Base-by-base conservation (phyloP, 1,140 invertebrate genomes). In the Whitmania pigra region DNA sequence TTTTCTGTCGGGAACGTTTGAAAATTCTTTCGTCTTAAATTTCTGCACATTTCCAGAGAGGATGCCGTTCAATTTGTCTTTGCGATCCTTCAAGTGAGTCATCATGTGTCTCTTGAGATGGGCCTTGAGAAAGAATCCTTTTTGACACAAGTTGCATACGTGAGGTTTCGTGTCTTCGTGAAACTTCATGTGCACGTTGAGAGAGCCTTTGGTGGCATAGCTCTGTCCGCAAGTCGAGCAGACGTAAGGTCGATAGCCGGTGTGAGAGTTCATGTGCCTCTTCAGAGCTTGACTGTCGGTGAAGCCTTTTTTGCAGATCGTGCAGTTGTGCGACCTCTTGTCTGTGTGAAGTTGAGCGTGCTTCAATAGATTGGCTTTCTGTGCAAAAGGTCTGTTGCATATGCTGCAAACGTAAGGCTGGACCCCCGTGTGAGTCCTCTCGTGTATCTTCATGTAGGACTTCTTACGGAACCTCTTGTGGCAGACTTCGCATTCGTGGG, bases 231-330 rank as follows among this genome's bases (percentile, higher is more conserved):
- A 97, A 2, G 95, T 91, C 85, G 94, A 89, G 80, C 94, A 97
- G 0, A 92, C 90, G 80, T 96, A 93, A 0, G 94, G 94, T 80
- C 96, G 95, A 84, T 97, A 93, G 70, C 93, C 79, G 71, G 81
- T 82, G 73, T 82, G 80, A 20, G 78, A 78, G 15, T 79, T 74
- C 74, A 79, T 79, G 68, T 82, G 81, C 67, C 80, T 72, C 54
- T 79, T 78, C 36, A 82, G 72, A 31, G 81, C 63, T 0, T 79
- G 92, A 0, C 91, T 91, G 73, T 91, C 83, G 78, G 93, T 91
- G 78, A 93, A 94, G 63, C 88, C 87, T 80, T 93, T 93, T 6
- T 94, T 94, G 82, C 94, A 97, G 81, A 86, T 97, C 78, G 97
- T 94, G 82, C 94, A 97, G 0, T 94, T 97, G 80, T 97, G 94